Evolutionary conservation across 1,140 invertebrate species (phyloP).

Genomic region (Onthophagus taurus): DNA sequence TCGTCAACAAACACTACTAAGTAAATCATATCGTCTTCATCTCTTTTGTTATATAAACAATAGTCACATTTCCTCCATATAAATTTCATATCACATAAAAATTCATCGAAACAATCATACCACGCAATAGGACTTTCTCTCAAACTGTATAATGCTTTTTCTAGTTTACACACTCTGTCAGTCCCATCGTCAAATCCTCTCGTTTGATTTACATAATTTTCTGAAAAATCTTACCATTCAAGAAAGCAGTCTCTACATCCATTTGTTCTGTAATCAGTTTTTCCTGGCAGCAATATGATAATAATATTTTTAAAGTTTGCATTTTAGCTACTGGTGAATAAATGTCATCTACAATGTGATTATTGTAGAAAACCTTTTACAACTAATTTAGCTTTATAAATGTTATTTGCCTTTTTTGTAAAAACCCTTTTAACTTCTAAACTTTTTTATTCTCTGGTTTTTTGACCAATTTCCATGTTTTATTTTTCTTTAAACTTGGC

Average conservation of each 20-base stretch:
- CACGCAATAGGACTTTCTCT: neutral
- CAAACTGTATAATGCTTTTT: constrained; percentile 8
- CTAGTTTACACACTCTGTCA: neutral
- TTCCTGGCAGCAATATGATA: constrained; percentile 9
- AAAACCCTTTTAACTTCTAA: constrained; percentile 29
- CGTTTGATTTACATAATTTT: constrained; percentile 36
- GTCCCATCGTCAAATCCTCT: constrained; percentile 15
- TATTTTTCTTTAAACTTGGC: constrained; percentile 23
- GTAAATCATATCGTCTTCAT: constrained; percentile 4
- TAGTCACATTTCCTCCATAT: constrained; percentile 6
- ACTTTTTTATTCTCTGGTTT: constrained; percentile 22
- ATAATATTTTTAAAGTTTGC: constrained; percentile 15
- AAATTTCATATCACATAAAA: constrained; percentile 8
- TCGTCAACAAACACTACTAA: constrained; percentile 16
- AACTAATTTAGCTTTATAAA: constrained; percentile 38
- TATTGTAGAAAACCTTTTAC: constrained; percentile 35
- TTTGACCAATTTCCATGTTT: constrained; percentile 29
- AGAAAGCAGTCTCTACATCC: constrained; percentile 39
- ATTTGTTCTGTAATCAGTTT: constrained; percentile 9
- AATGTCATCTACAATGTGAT: constrained; percentile 6
- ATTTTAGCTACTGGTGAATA: constrained; percentile 12
- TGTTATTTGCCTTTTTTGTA: constrained; percentile 26
- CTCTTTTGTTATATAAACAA: constrained; percentile 7
- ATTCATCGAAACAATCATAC: constrained; percentile 6
- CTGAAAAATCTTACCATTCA: constrained; percentile 35